phyloP scores from a whole-genome alignment of 2,113 vertebrate genomes.

The Podiceps cristatus region DNA sequence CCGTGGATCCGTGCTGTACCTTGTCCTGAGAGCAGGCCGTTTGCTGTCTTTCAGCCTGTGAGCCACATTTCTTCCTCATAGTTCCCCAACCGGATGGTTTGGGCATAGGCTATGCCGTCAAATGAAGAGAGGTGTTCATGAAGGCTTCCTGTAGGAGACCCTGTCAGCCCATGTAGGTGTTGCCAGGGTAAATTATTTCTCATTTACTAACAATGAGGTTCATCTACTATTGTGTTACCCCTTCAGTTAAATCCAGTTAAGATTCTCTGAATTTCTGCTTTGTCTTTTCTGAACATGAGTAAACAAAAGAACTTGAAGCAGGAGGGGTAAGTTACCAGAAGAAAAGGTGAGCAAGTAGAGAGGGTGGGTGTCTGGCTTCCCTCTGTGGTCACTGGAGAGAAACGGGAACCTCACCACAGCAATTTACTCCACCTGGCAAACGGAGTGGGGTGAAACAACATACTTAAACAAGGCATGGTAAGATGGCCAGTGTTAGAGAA shows the following conservation, averaged over 20 bases:
- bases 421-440: not conserved
- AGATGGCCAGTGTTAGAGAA: not conserved
- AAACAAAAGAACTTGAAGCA: not conserved
- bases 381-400: not conserved
- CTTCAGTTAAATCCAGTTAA: not conserved
- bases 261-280: not conserved
- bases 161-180: not conserved
- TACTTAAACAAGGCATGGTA: not conserved
- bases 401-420: not conserved
- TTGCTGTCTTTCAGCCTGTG: not conserved
- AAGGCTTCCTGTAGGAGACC: not conserved
- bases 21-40: not conserved
- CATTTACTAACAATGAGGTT: not conserved
- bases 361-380: not conserved
- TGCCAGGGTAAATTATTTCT: not conserved
- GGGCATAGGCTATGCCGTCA: not conserved
- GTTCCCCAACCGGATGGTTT: not conserved
- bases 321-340: not conserved
- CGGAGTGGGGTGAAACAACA: not conserved
- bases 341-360: not conserved
- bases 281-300: not conserved
- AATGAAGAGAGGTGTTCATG: not conserved
- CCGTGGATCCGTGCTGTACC: not conserved
- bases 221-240: not conserved
- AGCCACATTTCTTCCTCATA: not conserved